Percentiles rank a stretch among this genome's conserved stretches.
Evolutionary conservation across 2,113 vertebrate genomes (phyloP).

Genomic region (Delphinapterus leucas): DNA sequence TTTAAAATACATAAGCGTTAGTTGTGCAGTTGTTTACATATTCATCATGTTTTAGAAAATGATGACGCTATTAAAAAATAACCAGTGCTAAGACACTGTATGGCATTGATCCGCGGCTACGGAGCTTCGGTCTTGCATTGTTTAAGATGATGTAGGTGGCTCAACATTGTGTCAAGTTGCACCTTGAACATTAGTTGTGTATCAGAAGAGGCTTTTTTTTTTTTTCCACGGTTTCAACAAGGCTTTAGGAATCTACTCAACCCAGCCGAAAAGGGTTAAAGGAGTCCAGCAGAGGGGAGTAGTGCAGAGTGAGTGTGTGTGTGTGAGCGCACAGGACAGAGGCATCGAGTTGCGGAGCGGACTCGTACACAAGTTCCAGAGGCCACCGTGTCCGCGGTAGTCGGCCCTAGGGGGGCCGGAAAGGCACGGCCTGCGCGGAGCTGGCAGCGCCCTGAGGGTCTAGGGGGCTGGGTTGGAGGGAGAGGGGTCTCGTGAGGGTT

Average conservation of each 20-base stretch:
- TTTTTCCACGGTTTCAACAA: neutral
- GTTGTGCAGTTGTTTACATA: neutral
- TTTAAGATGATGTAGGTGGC: neutral
- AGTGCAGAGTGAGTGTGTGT: neutral
- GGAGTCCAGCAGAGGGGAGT: neutral
- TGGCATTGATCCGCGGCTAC: neutral
- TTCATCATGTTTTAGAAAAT: neutral
- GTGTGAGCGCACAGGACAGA: neutral
- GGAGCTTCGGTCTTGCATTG: neutral
- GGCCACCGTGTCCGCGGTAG: neutral
- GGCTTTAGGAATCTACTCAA: neutral
- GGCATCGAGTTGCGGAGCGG: constrained; percentile 31
- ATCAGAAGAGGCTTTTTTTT: neutral
- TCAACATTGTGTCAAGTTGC: neutral
- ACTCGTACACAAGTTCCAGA: constrained; percentile 50
- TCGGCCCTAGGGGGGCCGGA: neutral
- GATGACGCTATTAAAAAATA: neutral
- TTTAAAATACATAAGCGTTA: neutral
- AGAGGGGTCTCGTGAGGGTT: constrained; percentile 55
- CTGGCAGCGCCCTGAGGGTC: neutral
- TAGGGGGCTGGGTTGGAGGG: neutral
- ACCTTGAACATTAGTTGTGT: neutral
- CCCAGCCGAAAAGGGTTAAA: neutral
- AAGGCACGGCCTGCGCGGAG: neutral
- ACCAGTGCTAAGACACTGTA: neutral